These are phyloP conservation scores for Drosophila melanica DNA, from an alignment of 1,140 invertebrate genomes.

Conservation along the genomic window DNA sequence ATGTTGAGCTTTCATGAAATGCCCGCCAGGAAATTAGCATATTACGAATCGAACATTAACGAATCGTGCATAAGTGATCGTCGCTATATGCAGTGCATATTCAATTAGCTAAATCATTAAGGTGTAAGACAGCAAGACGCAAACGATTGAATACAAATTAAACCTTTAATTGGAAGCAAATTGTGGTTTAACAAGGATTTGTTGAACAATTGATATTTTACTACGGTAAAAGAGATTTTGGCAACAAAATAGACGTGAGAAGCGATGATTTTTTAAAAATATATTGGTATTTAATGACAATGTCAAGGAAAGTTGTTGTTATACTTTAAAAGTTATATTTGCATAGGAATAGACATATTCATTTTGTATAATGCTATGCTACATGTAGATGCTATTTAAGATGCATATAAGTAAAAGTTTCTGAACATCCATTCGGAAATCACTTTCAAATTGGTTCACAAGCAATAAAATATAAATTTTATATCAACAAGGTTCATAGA, in stretches of 20 bases:
- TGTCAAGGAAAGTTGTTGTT: too few species aligned
- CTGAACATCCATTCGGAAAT: background rate
- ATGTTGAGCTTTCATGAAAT: slow-evolving; percentile 47
- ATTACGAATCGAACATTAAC: slow-evolving; percentile 56
- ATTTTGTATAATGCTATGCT: too few species aligned
- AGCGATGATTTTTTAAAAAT: too few species aligned
- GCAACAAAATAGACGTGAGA: too few species aligned
- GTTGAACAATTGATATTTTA: slow-evolving; percentile 7
- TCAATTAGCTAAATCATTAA: slow-evolving; percentile 60
- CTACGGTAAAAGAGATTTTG: background rate
- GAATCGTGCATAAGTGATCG: slow-evolving; percentile 60
- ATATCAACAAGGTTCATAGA: background rate
- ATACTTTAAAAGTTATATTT: too few species aligned
- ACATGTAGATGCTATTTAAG: too few species aligned
- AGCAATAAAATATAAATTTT: background rate
- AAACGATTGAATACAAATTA: slow-evolving; percentile 61
- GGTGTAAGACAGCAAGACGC: slow-evolving; percentile 55
- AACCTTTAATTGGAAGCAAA: slow-evolving; percentile 41
- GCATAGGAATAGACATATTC: too few species aligned
- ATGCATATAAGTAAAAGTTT: too few species aligned
- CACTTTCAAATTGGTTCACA: background rate
- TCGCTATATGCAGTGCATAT: slow-evolving; percentile 69
- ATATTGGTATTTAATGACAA: too few species aligned
- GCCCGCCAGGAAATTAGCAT: slow-evolving; percentile 63
- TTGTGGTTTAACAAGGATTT: background rate